These are phyloP conservation scores for Coenobita brevimanus DNA, from an alignment of 1,140 invertebrate genomes.

Conservation along the genomic window DNA sequence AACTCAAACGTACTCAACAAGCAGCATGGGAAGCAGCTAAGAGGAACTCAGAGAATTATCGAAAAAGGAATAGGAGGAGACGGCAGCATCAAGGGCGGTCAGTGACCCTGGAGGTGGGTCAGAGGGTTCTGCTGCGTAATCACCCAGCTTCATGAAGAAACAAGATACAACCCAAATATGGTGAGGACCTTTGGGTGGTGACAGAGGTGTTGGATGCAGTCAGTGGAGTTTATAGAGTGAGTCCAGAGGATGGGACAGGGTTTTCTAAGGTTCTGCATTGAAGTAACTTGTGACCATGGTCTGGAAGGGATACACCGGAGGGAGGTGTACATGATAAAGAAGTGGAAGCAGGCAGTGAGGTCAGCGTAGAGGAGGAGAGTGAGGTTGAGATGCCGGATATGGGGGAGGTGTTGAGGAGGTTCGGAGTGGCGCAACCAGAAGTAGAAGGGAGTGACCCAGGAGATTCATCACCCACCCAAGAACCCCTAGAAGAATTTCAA, in stretches of 20 bases:
- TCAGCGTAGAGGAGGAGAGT: not conserved
- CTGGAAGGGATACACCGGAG: not conserved
- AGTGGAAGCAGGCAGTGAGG: not conserved
- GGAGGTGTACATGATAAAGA: too few relatives aligned
- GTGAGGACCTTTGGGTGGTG: not conserved
- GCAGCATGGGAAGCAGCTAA: too few relatives aligned
- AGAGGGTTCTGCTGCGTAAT: not conserved
- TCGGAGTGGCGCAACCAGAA: not conserved
- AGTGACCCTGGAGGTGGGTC: not conserved
- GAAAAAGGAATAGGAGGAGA: not conserved
- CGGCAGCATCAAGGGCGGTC: not conserved
- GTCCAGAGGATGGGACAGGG: not conserved
- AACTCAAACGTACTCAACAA: too few relatives aligned
- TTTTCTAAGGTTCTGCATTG: not conserved
- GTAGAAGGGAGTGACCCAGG: not conserved
- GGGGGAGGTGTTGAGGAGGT: too few relatives aligned
- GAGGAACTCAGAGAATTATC: too few relatives aligned
- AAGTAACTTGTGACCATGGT: slow-evolving; percentile 6
- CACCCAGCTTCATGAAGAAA: not conserved
- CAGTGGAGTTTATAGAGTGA: not conserved
- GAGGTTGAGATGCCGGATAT: not conserved
- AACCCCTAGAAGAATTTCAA: too few relatives aligned
- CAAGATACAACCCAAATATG: slow-evolving; percentile 9
- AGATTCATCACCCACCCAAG: too few relatives aligned
- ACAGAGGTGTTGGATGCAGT: not conserved